These are phyloP conservation scores for Circaetus gallicus DNA, from an alignment of 2,113 vertebrate species.

Conservation along the genomic window DNA sequence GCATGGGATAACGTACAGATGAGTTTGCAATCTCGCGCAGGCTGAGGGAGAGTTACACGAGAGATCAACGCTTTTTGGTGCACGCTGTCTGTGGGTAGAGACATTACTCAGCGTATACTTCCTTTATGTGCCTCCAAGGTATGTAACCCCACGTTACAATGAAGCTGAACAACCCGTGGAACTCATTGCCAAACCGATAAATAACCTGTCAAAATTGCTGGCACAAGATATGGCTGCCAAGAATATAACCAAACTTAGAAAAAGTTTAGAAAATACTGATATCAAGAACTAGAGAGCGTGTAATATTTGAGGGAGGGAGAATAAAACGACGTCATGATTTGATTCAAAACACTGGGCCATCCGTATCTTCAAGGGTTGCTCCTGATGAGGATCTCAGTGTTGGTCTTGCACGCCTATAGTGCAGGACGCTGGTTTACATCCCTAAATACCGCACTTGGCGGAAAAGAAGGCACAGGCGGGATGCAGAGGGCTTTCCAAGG, in stretches of 20 bases:
- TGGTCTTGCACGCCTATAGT: rapidly evolving
- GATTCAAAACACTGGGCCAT: not conserved
- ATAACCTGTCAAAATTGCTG: not conserved
- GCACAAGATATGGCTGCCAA: rapidly evolving
- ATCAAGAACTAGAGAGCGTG: rapidly evolving
- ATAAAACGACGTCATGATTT: rapidly evolving
- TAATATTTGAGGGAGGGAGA: not conserved
- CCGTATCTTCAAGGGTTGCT: not conserved
- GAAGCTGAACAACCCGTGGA: not conserved
- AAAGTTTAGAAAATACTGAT: not conserved
- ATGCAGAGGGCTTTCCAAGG: not conserved
- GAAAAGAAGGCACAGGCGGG: not conserved
- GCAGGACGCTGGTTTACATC: not conserved
- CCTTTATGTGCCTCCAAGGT: not conserved
- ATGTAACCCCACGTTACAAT: rapidly evolving
- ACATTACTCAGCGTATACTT: not conserved
- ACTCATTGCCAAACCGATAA: not conserved
- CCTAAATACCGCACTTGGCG: not conserved
- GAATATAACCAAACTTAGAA: not conserved
- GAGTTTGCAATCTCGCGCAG: not conserved
- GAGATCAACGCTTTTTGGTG: not conserved
- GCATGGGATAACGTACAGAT: rapidly evolving
- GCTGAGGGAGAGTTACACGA: rapidly evolving
- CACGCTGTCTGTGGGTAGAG: not conserved
- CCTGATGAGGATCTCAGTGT: rapidly evolving